Evolutionary conservation across 2,113 vertebrate genomes (phyloP).

Genomic region (Sander lucioperca): DNA sequence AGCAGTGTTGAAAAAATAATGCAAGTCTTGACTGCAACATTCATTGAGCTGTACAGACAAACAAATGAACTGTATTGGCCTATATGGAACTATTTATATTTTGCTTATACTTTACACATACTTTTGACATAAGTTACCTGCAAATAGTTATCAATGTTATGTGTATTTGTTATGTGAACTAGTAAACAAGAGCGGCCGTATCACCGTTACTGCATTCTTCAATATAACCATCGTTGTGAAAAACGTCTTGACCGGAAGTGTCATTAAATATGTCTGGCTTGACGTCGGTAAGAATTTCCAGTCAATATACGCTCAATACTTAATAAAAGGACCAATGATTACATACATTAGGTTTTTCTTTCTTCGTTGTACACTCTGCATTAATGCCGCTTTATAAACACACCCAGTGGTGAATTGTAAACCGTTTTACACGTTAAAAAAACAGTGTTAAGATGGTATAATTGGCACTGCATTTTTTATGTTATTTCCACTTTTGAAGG

Average conservation of each 20-base stretch:
- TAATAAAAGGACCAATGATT: neutral
- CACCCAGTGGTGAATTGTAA: neutral
- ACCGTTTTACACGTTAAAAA: neutral
- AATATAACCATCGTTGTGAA: conserved; percentile 35
- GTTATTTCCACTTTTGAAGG: neutral
- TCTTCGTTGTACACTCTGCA: too few relatives aligned
- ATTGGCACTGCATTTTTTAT: neutral
- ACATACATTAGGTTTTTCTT: fast-evolving
- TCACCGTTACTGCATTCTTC: neutral
- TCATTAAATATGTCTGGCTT: neutral
- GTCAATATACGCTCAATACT: too few relatives aligned
- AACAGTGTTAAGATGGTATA: neutral
- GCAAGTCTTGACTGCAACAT: too few relatives aligned
- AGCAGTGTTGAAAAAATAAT: too few relatives aligned
- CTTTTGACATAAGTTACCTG: neutral
- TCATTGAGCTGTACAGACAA: neutral
- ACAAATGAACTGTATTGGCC: neutral
- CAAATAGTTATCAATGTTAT: too few relatives aligned
- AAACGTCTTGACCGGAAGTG: conserved; percentile 24
- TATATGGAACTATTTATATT: neutral
- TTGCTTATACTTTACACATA: neutral
- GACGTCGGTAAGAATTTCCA: neutral
- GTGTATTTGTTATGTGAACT: neutral
- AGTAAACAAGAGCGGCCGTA: neutral
- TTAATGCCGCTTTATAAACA: too few relatives aligned